Evolutionary conservation across 2,113 vertebrate species (phyloP).

Genomic region (Forbesichthys agassizii): DNA sequence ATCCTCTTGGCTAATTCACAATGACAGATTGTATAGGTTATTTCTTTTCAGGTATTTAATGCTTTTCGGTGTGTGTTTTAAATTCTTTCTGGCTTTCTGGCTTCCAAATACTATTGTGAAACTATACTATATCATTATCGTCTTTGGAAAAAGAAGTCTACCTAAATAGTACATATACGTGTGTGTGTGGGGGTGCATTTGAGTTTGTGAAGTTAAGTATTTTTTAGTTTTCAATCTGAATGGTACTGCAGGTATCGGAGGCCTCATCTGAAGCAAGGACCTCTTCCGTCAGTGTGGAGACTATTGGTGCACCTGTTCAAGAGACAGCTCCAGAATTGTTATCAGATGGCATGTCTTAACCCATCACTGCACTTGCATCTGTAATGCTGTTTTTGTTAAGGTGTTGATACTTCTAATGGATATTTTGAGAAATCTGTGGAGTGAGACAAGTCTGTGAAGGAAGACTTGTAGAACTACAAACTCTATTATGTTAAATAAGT

Average conservation of each 20-base stretch:
- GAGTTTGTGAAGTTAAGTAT: not conserved
- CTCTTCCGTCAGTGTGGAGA: conserved; percentile 11
- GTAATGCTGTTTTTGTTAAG: too few relatives aligned
- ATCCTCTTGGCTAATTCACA: not conserved
- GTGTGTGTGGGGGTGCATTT: not conserved
- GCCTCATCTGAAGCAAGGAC: not conserved
- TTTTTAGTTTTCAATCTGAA: not conserved
- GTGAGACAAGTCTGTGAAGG: too few relatives aligned
- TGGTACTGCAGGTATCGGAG: conserved; percentile 33
- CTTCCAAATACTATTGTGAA: too few relatives aligned
- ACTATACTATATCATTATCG: too few relatives aligned
- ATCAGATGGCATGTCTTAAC: not conserved
- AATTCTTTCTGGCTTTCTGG: too few relatives aligned
- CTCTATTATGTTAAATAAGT: too few relatives aligned
- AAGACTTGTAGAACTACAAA: too few relatives aligned
- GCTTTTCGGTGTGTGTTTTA: conserved; percentile 3
- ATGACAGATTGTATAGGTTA: not conserved
- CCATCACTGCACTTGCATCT: too few relatives aligned
- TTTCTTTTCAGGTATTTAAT: conserved; percentile 4
- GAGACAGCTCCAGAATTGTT: conserved; percentile 14
- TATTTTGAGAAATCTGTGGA: too few relatives aligned
- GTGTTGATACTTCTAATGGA: too few relatives aligned
- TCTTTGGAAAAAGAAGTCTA: too few relatives aligned
- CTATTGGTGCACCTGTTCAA: conserved; percentile 55
- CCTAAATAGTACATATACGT: too few relatives aligned